phyloP scores from a whole-genome alignment of 2,113 vertebrate species.

The Brachyhypopomus occidentalis region DNA sequence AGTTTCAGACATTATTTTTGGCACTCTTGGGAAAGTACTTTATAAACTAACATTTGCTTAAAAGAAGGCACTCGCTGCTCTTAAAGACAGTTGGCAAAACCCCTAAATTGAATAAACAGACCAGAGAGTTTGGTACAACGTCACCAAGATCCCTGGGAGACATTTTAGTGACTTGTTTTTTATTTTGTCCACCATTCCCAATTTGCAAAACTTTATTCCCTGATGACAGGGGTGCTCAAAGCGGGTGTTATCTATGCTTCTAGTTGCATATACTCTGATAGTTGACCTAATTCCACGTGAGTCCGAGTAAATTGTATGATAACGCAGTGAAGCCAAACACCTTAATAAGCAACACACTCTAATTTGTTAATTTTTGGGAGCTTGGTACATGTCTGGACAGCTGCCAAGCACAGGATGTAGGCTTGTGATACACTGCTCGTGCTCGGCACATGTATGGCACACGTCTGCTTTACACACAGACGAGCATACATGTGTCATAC shows the following conservation, averaged over 20 bases:
- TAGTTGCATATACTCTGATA: neutral
- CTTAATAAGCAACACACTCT: constrained; percentile 57
- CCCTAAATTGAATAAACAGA: neutral
- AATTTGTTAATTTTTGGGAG: constrained; percentile 71
- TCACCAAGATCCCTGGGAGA: neutral
- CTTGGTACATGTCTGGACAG: constrained; percentile 63
- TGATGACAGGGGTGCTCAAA: neutral
- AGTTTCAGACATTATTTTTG: neutral
- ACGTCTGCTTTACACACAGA: no score
- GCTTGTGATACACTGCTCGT: neutral
- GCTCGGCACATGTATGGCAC: no score
- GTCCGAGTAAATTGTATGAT: neutral
- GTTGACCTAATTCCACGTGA: neutral
- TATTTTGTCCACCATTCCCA: neutral
- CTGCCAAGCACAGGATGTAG: constrained; percentile 50
- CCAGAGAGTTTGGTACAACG: neutral
- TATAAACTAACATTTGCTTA: neutral
- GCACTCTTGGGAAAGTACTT: neutral
- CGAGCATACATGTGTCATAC: no score
- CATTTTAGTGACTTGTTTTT: neutral
- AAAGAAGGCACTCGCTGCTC: neutral
- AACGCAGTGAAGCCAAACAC: constrained; percentile 27
- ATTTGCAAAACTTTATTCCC: neutral
- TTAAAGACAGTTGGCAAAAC: neutral
- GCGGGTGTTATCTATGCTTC: neutral